Conservation (phyloP, 2,888 invertebrate species). For the Mayetiola destructor region DNA sequence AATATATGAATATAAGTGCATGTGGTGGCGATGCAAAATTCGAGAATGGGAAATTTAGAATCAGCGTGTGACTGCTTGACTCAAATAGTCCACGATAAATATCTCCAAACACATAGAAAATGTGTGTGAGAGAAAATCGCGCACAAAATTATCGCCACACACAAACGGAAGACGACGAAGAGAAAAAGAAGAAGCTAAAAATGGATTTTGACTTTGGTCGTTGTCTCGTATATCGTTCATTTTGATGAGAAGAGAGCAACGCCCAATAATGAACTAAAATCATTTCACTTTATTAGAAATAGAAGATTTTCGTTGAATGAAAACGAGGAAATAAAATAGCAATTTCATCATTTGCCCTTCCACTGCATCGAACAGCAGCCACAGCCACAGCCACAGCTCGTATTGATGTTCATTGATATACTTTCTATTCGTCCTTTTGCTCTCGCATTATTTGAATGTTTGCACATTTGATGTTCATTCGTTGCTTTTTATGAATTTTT, state of each 20-base stretch:
- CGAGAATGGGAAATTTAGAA: not conserved
- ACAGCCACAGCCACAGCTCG: too few relatives aligned
- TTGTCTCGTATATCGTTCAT: not conserved
- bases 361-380: too few relatives aligned
- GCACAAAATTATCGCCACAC: not conserved
- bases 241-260: constrained; percentile 4
- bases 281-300: constrained; percentile 2
- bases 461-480: not conserved
- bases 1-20: constrained; percentile 8
- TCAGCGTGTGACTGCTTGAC: not conserved
- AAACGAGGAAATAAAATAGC: too few relatives aligned
- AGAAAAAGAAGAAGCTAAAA: too few relatives aligned
- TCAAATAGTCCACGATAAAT: not conserved
- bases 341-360: constrained; percentile 2
- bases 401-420: too few relatives aligned
- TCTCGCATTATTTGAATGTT: constrained; percentile 1
- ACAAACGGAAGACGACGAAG: too few relatives aligned
- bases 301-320: too few relatives aligned
- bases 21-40: not conserved
- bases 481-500: too few relatives aligned
- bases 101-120: not conserved
- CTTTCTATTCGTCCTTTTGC: constrained; percentile 8
- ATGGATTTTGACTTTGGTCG: constrained; percentile 10
- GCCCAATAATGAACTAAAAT: constrained; percentile 12
- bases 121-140: constrained; percentile 10